A percentile compares a stretch with the other conserved stretches of the same genome.
Evolutionary conservation across 2,797 vertebrate species (phyloP).

Genomic region (Buphagus erythrorhynchus): DNA sequence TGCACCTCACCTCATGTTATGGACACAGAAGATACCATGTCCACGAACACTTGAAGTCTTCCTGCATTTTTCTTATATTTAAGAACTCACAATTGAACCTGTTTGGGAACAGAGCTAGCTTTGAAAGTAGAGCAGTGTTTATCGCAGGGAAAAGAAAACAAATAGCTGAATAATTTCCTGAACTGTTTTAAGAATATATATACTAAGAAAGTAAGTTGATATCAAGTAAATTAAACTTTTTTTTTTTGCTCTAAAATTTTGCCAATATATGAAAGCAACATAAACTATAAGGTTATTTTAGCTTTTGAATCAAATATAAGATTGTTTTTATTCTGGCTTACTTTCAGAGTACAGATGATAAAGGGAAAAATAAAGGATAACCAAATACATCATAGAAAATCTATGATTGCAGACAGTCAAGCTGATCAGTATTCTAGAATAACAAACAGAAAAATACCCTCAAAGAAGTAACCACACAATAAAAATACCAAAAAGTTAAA

Average conservation of each 20-base stretch:
- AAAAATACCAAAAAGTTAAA: background rate
- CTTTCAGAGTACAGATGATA: slow-evolving; percentile 36
- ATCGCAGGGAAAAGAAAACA: background rate
- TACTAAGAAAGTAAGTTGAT: background rate
- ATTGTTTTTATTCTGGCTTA: slow-evolving; percentile 15
- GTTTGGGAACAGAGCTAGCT: background rate
- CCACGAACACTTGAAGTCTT: slow-evolving; percentile 6
- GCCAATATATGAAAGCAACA: slow-evolving; percentile 1
- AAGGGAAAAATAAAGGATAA: background rate
- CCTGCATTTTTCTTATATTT: background rate
- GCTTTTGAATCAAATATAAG: slow-evolving; percentile 11
- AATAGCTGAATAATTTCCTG: background rate
- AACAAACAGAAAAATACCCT: background rate
- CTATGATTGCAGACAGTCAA: background rate
- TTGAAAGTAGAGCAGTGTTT: background rate
- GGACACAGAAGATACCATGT: background rate
- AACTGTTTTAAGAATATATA: background rate
- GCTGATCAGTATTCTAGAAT: background rate
- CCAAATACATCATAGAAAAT: background rate
- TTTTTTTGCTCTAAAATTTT: background rate
- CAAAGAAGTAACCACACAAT: background rate
- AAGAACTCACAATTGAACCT: background rate
- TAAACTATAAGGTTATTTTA: background rate
- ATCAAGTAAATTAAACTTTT: background rate
- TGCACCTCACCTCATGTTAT: slow-evolving; percentile 19